Percentiles rank a stretch among this genome's conserved stretches.
phyloP scores from a whole-genome alignment of 2,113 vertebrate species.

The Sinocyclocheilus grahami region DNA sequence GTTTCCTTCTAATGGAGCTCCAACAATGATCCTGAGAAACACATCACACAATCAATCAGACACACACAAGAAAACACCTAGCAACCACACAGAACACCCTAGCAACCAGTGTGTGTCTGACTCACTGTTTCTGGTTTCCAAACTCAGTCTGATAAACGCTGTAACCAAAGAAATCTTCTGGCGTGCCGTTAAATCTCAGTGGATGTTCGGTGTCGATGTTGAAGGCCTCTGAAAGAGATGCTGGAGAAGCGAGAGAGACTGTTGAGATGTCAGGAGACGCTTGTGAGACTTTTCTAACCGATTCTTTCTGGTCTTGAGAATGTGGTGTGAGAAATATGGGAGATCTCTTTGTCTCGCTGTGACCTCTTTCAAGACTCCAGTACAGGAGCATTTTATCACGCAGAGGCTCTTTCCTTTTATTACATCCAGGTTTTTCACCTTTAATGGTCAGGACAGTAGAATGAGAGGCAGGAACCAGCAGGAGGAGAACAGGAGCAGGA shows the following conservation, averaged over 20 bases:
- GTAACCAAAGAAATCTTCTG: constrained; percentile 42
- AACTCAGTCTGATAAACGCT: constrained; percentile 34
- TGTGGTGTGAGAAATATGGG: too few species aligned
- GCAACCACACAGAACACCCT: too few species aligned
- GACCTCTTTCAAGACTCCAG: too few species aligned
- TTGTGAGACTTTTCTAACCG: too few species aligned
- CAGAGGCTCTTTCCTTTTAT: too few species aligned
- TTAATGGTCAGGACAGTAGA: too few species aligned
- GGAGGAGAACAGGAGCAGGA: too few species aligned
- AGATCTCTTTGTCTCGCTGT: too few species aligned
- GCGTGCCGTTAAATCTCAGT: neutral
- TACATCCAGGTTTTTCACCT: too few species aligned
- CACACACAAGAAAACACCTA: neutral
- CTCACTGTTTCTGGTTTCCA: constrained; percentile 22
- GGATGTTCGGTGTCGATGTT: constrained; percentile 30
- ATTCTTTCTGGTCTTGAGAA: too few species aligned
- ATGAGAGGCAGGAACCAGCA: constrained; percentile 69
- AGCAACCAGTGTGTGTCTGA: neutral
- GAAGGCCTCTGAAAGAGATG: constrained; percentile 17
- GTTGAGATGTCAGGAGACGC: neutral
- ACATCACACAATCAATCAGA: neutral
- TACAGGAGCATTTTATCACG: too few species aligned
- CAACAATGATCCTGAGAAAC: constrained; percentile 28
- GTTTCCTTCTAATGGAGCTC: constrained; percentile 34
- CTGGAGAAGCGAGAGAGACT: constrained; percentile 1